A percentile compares a stretch with the other conserved stretches of the same genome.
Evolutionary conservation across 2,797 vertebrate genomes (phyloP).

Genomic region (Tinamus major): DNA sequence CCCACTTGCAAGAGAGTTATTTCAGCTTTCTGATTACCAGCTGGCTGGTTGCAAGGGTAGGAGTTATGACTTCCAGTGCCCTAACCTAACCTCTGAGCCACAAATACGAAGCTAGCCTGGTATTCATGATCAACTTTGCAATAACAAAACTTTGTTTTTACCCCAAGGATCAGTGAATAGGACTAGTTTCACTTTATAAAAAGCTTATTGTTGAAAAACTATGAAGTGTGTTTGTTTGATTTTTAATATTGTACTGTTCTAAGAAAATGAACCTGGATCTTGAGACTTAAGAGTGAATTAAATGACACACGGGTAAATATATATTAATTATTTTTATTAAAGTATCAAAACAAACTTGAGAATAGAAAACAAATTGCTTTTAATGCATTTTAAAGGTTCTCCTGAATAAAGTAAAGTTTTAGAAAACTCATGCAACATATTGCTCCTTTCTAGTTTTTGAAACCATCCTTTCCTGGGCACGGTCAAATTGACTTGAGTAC

Average conservation of each 20-base stretch:
- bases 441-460: not conserved
- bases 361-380: slow-evolving; percentile 75
- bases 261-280: not conserved
- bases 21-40: not conserved
- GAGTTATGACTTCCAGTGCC: not conserved
- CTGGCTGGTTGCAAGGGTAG: not conserved
- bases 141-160: not conserved
- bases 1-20: not conserved
- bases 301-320: slow-evolving; percentile 42
- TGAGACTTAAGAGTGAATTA: slow-evolving; percentile 17
- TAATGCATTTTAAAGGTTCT: slow-evolving; percentile 64
- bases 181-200: not conserved
- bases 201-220: not conserved
- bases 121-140: not conserved
- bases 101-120: not conserved
- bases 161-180: not conserved
- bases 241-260: not conserved
- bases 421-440: slow-evolving; percentile 60
- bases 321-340: slow-evolving; percentile 78
- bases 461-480: not conserved
- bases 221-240: not conserved
- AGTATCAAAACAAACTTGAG: slow-evolving; percentile 79
- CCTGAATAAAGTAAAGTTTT: slow-evolving; percentile 16
- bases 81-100: not conserved
- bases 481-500: slow-evolving; percentile 11